These are phyloP conservation scores for Drepanosiphum platanoidis DNA, from an alignment of 2,888 invertebrate genomes.

Conservation along the genomic window DNA sequence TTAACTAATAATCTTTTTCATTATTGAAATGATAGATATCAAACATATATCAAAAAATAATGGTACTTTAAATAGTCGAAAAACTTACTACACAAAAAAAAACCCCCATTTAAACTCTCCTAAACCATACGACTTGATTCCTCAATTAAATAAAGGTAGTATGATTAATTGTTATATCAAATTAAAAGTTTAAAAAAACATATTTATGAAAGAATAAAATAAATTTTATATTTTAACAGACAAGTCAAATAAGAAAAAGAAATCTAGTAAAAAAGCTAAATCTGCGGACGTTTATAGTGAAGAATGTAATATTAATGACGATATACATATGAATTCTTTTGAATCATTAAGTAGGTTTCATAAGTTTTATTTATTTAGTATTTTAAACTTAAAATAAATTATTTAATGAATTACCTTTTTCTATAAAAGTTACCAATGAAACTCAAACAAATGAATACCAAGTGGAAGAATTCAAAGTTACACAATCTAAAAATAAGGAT, in stretches of 20 bases:
- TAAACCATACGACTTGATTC: constrained; percentile 30
- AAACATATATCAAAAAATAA: neutral
- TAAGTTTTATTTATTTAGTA: neutral
- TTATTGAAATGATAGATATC: neutral
- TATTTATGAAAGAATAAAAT: neutral
- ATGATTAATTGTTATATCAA: neutral
- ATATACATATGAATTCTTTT: constrained; percentile 7
- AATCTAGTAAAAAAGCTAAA: neutral
- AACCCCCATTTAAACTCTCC: neutral
- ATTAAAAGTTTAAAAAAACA: neutral
- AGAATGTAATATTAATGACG: constrained; percentile 11
- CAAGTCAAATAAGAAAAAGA: neutral
- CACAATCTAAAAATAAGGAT: constrained; percentile 17
- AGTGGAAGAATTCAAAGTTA: constrained; percentile 35
- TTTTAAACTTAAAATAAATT: neutral
- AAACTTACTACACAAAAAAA: constrained; percentile 3
- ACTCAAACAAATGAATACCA: constrained; percentile 38
- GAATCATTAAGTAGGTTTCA: constrained; percentile 35
- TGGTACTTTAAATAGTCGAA: neutral
- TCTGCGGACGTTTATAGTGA: neutral
- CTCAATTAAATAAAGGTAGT: constrained; percentile 53
- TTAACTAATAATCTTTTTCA: neutral
- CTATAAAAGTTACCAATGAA: constrained; percentile 26
- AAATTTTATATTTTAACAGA: constrained; percentile 35
- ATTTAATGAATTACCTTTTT: constrained; percentile 12